Evolutionary conservation across 2,797 vertebrate species (phyloP), one percentile per base, ranked within the genome.

Genomic region (Mormyrus proboscirostris): DNA sequence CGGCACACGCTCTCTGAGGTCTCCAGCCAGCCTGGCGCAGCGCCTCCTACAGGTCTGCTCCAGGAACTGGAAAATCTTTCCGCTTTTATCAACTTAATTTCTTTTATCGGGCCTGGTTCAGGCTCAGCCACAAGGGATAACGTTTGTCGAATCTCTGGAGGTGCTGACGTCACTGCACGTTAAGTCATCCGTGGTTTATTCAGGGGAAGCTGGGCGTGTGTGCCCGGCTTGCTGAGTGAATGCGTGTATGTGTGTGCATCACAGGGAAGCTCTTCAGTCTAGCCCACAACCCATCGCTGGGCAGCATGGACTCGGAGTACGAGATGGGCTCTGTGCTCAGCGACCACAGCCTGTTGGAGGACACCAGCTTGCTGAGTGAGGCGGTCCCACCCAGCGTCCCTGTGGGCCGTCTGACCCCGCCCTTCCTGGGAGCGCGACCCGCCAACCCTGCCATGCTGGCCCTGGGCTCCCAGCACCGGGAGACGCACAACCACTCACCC

Each of bases 1-100:
- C 93, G 98, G 41, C 98, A 99, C 95, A 99, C 98, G 0, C 96
- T 99, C 88, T 98, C 98, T 0, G 98, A 99, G 94, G 98, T 99
- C 92, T 98, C 97, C 94, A 98, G 98, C 91, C 98, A 97, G 90
- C 94, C 97, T 9, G 95, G 97, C 3, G 85, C 96, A 90, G 91
- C 96, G 91, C 95, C 95, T 0, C 96, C 93, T 86, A 93, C 97
- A 96, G 98, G 98, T 98, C 29, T 59, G 91, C 73, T 7, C 53
- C 29, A 38, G 65, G 29, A 38, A 73, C 29, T 73, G 65, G 4
- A 38, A 73, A 12, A 84, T 84, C 8, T n/a, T 84, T 8, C 2
- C 0, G 1, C 9, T 10, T 12, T 84, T 49, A 49, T 49, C 44
- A 4, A 51, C 47, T 49, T 29, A 2, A 12, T 25, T 85, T 12